Evolutionary conservation across 2,797 vertebrate genomes (phyloP).

Genomic region (Poeciliopsis infans): DNA sequence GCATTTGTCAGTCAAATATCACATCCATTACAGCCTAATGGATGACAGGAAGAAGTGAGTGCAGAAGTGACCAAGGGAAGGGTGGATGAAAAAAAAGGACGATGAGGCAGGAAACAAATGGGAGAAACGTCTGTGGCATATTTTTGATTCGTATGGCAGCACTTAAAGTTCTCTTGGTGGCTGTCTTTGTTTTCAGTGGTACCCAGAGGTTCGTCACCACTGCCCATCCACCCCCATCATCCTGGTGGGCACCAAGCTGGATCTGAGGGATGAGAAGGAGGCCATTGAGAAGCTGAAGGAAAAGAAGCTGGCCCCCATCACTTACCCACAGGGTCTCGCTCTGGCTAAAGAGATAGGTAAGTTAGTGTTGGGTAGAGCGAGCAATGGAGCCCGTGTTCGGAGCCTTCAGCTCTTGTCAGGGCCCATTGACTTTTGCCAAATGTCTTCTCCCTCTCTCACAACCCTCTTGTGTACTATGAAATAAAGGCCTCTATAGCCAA

Average conservation of each 20-base stretch:
- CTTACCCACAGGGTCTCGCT: constrained; percentile 83
- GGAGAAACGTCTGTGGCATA: not conserved
- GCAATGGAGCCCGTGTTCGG: too few species aligned
- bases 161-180: not conserved
- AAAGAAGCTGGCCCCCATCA: constrained; percentile 89
- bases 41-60: not conserved
- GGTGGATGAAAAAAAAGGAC: not conserved
- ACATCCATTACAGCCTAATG: not conserved
- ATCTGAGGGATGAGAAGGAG: constrained; percentile 93
- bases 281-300: constrained; percentile 95
- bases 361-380: not conserved
- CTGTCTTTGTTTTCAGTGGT: constrained; percentile 81
- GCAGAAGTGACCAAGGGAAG: not conserved
- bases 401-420: too few species aligned
- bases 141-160: not conserved
- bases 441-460: too few species aligned
- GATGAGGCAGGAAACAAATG: not conserved
- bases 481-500: too few species aligned
- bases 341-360: constrained; percentile 85
- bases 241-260: constrained; percentile 93
- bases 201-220: constrained; percentile 91
- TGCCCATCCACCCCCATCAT: constrained; percentile 91
- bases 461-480: too few species aligned
- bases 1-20: not conserved
- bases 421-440: too few species aligned